Conservation (phyloP, 2,888 invertebrate species). For the Eumerus sabulonum region DNA sequence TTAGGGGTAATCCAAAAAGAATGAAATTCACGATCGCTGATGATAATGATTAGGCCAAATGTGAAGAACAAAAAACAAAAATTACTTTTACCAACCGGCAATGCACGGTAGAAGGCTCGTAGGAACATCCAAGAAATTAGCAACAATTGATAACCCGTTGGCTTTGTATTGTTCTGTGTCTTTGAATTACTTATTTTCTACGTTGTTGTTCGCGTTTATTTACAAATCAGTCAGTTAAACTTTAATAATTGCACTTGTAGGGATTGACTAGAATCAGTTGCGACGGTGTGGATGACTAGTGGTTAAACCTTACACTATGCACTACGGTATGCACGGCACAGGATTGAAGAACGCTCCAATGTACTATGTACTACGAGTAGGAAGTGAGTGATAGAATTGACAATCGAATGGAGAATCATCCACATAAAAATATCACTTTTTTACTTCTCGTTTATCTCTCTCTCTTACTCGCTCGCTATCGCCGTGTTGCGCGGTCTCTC, state of each 20-base stretch:
- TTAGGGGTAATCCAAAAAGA: no score
- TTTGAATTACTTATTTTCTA: slow-evolving; percentile 3
- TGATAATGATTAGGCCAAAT: no score
- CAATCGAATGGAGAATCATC: slow-evolving; percentile 27
- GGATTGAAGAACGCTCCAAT: no score
- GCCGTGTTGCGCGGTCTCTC: no score
- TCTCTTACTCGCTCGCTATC: no score
- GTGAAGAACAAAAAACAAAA: slow-evolving; percentile 6
- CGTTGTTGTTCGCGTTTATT: slow-evolving; percentile 5
- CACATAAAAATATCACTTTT: slow-evolving; percentile 42
- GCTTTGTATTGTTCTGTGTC: slow-evolving; percentile 5
- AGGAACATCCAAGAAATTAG: slow-evolving; percentile 77
- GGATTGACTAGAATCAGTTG: slow-evolving; percentile 60
- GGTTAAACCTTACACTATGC: slow-evolving; percentile 17
- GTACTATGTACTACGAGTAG: no score
- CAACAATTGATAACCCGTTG: slow-evolving; percentile 25
- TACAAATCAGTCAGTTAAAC: slow-evolving; percentile 30
- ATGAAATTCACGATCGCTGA: no score
- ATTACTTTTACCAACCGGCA: slow-evolving; percentile 76
- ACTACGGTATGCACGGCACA: slow-evolving; percentile 12
- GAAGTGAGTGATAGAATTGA: no score
- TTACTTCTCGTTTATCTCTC: no score
- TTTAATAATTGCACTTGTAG: slow-evolving; percentile 62
- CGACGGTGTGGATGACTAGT: slow-evolving; percentile 20
- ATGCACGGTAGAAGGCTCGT: slow-evolving; percentile 76